phyloP scores from a whole-genome alignment of 1,140 invertebrate species.

The Leptinotarsa texana region DNA sequence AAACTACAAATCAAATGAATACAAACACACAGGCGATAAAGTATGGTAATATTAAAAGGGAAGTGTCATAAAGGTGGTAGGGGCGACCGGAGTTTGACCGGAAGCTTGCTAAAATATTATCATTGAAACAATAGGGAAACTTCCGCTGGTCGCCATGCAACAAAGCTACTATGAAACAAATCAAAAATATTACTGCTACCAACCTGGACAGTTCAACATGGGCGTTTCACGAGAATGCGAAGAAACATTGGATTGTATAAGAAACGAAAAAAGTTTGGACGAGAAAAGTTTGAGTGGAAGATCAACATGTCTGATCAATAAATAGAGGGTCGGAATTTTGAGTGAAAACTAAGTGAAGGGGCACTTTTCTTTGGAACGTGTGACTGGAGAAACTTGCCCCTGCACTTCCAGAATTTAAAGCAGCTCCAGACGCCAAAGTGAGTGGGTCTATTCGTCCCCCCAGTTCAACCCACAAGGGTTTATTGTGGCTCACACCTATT shows the following conservation, averaged over 20 bases:
- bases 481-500: too few species aligned
- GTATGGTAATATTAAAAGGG: constrained; percentile 29
- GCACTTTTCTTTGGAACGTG: too few species aligned
- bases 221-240: background rate
- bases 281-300: background rate
- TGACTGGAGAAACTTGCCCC: too few species aligned
- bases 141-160: constrained; percentile 35
- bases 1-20: constrained; percentile 32
- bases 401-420: too few species aligned
- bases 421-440: too few species aligned
- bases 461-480: too few species aligned
- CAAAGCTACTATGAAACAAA: constrained; percentile 42
- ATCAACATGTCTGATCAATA: background rate
- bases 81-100: constrained; percentile 34
- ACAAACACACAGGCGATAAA: constrained; percentile 29
- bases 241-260: background rate
- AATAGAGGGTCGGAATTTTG: background rate
- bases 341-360: background rate
- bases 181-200: constrained; percentile 37
- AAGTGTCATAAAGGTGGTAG: constrained; percentile 33
- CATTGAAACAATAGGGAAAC: constrained; percentile 39
- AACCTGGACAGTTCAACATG: constrained; percentile 17
- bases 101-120: constrained; percentile 40
- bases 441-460: too few species aligned
- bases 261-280: background rate